phyloP scores from a whole-genome alignment of 2,113 vertebrate genomes.

The Parus major region DNA sequence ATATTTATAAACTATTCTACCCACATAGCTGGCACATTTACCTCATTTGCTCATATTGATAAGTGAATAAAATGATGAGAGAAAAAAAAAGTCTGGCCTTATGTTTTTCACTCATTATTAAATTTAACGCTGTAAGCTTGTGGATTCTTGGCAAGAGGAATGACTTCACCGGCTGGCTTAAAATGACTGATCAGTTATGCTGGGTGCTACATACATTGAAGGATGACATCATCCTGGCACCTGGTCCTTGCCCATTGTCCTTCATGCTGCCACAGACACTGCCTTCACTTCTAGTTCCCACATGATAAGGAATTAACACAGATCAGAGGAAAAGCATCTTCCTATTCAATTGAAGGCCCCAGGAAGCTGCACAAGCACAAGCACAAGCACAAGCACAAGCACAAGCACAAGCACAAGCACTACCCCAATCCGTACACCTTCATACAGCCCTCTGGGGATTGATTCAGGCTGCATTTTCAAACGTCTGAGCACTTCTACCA shows the following conservation, averaged over 20 bases:
- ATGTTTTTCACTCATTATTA: conserved; percentile 28
- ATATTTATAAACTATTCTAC: conserved; percentile 66
- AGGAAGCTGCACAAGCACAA: background rate
- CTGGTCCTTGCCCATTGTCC: background rate
- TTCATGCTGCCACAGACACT: background rate
- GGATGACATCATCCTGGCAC: background rate
- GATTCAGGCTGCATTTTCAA: background rate
- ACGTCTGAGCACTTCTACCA: background rate
- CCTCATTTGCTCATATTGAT: conserved; percentile 43
- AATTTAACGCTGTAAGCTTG: background rate
- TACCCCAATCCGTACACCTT: rapidly evolving
- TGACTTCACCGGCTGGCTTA: conserved; percentile 2
- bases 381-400: background rate
- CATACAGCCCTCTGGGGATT: background rate
- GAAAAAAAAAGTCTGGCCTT: conserved; percentile 16
- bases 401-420: background rate
- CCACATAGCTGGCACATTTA: conserved; percentile 39
- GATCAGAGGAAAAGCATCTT: background rate
- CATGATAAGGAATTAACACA: background rate
- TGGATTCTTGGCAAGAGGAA: background rate
- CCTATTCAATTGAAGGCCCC: background rate
- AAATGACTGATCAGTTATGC: background rate
- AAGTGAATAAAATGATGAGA: conserved; percentile 45
- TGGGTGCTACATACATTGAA: background rate
- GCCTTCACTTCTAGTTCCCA: background rate